Evolutionary conservation across 2,797 vertebrate genomes (phyloP).

Genomic region (Tapirus indicus): DNA sequence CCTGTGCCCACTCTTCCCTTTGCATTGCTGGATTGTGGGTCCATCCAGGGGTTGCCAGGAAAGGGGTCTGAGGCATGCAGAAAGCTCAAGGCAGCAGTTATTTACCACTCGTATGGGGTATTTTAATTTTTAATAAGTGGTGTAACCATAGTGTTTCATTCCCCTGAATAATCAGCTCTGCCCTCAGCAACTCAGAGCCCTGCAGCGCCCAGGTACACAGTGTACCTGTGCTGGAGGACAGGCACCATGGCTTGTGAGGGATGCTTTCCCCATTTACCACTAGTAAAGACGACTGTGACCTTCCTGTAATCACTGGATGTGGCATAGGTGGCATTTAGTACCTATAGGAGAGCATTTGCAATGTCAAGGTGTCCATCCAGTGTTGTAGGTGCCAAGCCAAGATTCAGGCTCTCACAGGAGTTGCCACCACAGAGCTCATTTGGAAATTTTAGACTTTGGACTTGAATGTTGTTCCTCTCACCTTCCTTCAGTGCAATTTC

Average conservation of each 20-base stretch:
- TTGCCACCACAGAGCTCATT: neutral
- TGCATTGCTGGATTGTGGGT: neutral
- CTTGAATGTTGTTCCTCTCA: neutral
- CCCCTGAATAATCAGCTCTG: neutral
- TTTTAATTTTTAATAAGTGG: neutral
- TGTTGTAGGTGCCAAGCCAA: neutral
- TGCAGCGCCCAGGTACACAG: rapidly evolving
- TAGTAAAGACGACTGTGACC: neutral
- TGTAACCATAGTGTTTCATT: neutral
- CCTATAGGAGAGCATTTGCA: neutral
- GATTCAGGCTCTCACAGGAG: rapidly evolving
- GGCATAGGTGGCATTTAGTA: neutral
- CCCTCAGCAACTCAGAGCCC: neutral
- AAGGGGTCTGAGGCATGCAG: neutral
- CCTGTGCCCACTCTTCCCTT: neutral
- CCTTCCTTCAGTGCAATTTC: neutral
- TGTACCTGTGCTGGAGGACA: rapidly evolving
- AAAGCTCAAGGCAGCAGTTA: neutral
- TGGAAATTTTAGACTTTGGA: neutral
- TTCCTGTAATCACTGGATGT: neutral
- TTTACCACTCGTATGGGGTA: neutral
- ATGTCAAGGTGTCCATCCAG: rapidly evolving
- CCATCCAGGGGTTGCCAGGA: neutral
- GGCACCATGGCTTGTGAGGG: neutral
- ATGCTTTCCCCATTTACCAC: rapidly evolving